phyloP scores from a whole-genome alignment of 2,797 vertebrate species.

The Crax fasciolata region DNA sequence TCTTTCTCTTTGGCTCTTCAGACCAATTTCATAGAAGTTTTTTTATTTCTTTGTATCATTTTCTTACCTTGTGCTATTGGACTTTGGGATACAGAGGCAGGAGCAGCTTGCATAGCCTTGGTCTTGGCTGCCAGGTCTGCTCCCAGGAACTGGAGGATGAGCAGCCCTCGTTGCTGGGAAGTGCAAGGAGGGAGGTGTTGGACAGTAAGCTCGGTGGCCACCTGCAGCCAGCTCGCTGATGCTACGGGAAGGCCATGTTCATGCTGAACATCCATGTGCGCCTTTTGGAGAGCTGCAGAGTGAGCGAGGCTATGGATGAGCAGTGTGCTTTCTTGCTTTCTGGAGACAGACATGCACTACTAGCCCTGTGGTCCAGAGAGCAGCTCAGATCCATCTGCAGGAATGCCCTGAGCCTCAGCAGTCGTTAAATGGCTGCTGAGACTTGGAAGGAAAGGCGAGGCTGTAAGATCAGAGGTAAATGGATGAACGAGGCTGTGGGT shows the following conservation, averaged over 20 bases:
- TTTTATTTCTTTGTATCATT: neutral
- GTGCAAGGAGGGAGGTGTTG: neutral
- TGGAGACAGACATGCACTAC: neutral
- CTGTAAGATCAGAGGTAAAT: conserved; percentile 2
- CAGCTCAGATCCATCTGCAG: neutral
- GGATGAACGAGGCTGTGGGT: conserved; percentile 10
- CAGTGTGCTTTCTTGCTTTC: neutral
- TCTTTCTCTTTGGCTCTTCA: neutral
- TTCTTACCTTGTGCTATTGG: neutral
- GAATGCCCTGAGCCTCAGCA: neutral
- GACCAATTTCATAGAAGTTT: neutral
- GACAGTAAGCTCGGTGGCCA: neutral
- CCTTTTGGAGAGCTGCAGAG: neutral
- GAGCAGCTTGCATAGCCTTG: neutral
- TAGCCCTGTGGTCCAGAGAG: neutral
- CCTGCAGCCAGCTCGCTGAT: neutral
- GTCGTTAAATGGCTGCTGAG: neutral
- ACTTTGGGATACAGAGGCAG: neutral
- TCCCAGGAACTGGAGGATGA: neutral
- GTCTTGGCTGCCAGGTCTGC: neutral
- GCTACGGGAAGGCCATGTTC: neutral
- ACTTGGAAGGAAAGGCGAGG: conserved; percentile 5
- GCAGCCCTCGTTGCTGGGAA: neutral
- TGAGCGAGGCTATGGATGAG: neutral
- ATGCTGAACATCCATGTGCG: neutral